phyloP scores from a whole-genome alignment of 2,113 vertebrate species.

The Hippopotamus amphibius region DNA sequence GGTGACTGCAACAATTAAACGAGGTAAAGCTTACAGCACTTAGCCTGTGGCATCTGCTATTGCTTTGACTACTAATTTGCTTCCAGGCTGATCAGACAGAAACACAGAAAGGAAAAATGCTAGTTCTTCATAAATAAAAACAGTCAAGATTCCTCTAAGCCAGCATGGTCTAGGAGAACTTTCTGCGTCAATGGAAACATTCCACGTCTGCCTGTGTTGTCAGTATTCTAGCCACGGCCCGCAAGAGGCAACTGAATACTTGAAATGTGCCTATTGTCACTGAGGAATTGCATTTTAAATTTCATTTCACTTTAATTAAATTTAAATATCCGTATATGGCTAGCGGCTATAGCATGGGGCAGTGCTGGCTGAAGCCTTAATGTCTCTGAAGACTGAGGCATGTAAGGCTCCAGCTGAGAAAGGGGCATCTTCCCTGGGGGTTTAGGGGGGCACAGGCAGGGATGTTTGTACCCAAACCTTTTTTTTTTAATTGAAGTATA shows the following conservation, averaged over 20 bases:
- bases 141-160: no score
- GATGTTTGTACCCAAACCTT: not conserved
- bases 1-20: not conserved
- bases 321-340: not conserved
- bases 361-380: not conserved
- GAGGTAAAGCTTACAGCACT: not conserved
- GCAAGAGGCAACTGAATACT: not conserved
- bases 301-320: not conserved
- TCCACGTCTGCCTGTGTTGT: rapidly evolving
- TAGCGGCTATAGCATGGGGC: not conserved
- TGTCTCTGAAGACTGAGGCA: not conserved
- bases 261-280: not conserved
- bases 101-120: not conserved
- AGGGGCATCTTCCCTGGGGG: not conserved
- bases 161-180: not conserved
- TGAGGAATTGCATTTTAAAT: not conserved
- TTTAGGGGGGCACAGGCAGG: no score
- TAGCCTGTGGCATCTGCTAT: not conserved
- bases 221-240: not conserved
- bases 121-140: not conserved
- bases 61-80: not conserved
- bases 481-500: not conserved
- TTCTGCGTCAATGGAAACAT: not conserved
- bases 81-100: not conserved
- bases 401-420: not conserved